Conservation (phyloP, 1,140 invertebrate species). For the Bombyx mori region DNA sequence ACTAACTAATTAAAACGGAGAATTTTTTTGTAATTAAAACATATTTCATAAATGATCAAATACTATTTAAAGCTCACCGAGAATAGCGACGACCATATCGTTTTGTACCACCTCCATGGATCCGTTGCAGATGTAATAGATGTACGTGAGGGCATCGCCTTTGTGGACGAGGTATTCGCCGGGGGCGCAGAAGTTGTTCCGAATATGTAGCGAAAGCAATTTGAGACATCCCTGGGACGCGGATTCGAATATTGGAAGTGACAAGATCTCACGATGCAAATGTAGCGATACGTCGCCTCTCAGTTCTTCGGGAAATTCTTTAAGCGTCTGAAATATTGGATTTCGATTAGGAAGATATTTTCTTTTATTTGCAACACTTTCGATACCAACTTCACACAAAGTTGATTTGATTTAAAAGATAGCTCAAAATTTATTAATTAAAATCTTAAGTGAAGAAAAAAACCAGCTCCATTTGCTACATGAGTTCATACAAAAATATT, state of each 20-base stretch:
- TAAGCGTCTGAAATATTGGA: conserved; percentile 81
- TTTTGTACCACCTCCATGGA: conserved; percentile 99
- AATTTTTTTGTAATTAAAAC: too few relatives aligned
- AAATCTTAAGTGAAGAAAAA: too few relatives aligned
- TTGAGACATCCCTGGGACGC: conserved; percentile 94
- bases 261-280: conserved; percentile 93
- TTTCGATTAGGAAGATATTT: too few relatives aligned
- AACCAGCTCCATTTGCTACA: too few relatives aligned
- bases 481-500: too few relatives aligned
- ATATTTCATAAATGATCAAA: not conserved
- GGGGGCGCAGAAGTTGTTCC: conserved; percentile 94
- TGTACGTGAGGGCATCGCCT: conserved; percentile 95
- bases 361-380: not conserved
- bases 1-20: too few relatives aligned
- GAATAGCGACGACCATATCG: conserved; percentile 97
- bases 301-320: conserved; percentile 96
- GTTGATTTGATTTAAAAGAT: too few relatives aligned
- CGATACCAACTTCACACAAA: not conserved
- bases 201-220: conserved; percentile 89
- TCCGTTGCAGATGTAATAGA: conserved; percentile 97
- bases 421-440: too few relatives aligned
- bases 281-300: conserved; percentile 96
- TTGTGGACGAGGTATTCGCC: conserved; percentile 97
- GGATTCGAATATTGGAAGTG: conserved; percentile 93
- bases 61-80: conserved; percentile 77